Conservation (phyloP, 2,888 invertebrate species). For the Catocala fraxini region DNA sequence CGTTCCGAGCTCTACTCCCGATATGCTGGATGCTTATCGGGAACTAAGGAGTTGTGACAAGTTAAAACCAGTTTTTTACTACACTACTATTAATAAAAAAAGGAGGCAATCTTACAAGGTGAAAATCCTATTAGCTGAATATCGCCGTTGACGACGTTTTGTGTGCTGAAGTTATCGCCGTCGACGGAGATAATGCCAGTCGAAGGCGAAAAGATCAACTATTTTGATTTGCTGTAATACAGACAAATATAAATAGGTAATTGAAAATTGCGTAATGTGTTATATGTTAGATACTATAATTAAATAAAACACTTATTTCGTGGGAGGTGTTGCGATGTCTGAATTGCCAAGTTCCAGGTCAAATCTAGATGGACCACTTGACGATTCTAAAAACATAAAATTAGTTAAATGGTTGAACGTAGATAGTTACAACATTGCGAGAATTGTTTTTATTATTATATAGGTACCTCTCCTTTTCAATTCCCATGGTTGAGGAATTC, state of each 20-base stretch:
- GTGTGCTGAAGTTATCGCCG: background rate
- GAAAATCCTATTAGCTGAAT: background rate
- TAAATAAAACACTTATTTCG: background rate
- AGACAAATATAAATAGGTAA: constrained; percentile 52
- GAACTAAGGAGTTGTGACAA: background rate
- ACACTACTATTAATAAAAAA: background rate
- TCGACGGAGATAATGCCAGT: background rate
- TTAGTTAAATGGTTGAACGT: background rate
- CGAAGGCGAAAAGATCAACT: background rate
- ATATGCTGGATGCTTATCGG: background rate
- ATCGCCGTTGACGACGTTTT: background rate
- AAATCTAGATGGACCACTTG: background rate
- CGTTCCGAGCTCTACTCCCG: background rate
- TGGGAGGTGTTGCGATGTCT: background rate
- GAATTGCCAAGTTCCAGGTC: background rate
- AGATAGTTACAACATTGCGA: background rate
- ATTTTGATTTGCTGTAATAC: background rate
- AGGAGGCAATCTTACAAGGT: background rate
- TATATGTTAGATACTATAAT: background rate
- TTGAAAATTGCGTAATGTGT: constrained; percentile 22
- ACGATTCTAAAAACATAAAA: background rate
- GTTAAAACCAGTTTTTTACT: background rate
- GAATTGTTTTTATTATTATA: background rate
- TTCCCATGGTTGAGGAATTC: background rate
- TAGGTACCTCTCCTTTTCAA: background rate